Base-by-base conservation (phyloP, 1,140 invertebrate species). In the Formica exsecta region DNA sequence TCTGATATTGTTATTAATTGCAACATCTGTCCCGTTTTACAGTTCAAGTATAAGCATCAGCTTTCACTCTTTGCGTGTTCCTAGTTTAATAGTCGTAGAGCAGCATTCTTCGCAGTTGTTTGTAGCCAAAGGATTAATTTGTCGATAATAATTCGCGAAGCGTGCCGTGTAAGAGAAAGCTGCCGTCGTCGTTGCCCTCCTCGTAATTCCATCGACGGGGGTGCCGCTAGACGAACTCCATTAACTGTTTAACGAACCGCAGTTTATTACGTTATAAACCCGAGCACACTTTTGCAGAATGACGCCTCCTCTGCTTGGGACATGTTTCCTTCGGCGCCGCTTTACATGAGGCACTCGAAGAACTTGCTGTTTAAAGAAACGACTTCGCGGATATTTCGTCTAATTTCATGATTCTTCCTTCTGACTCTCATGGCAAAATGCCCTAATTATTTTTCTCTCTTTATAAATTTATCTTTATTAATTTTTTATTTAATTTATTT, bases 131-230 rank as follows among this genome's bases (percentile, higher is more conserved):
- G 91, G 89, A 86, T 91, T 92, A 89, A 90, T 87, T 87, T 91
- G 92, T 89, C 88, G 90, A 92, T 92, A 92, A 92, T 93, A 91
- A 93, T 93, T 92, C 85, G 91, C 89, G 83, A 88, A 86, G 90
- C 84, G 85, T 85, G 73, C 76, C 89, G 75, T 86, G 89, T 86
- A 89, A 89, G 88, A 89, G 81, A 85, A 87, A 86, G 61, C 81
- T 25, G 29, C 41, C 32, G 11, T 38, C 62, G 59, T 48, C 54
- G 68, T 70, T 36, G 22, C 13, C 36, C 61, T 65, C 62, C 41
- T 76, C 54, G 81, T 87, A 62, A 62, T 85, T 85, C 73, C 73
- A 85, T 85, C 81, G 81, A 64, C 81, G 81, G 81, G 81, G 81
- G 71, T 85, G 81, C 44, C 73, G 73, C 59, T 77, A 85, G 81